Base-by-base conservation (phyloP, 2,113 vertebrate species). In the Gracilinanus agilis region DNA sequence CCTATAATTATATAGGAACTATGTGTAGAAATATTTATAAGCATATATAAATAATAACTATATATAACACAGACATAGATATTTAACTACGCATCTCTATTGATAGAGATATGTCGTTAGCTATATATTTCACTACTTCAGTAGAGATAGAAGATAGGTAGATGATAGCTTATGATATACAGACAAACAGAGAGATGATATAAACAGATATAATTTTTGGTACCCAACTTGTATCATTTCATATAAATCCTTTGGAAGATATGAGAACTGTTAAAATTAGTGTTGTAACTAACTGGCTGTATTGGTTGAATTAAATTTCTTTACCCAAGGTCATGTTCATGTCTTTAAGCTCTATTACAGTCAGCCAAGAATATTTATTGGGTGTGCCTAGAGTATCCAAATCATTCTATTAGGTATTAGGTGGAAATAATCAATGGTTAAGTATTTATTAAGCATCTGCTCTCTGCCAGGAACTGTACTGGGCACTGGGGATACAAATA, bases 61-160 rank as follows among this genome's bases (percentile, higher is more conserved):
- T 5, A 49, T 5, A 49, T 49, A 49, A 49, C 49, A 49, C 49
- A 49, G 49, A 49, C 12, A 13, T 96, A 92, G 90, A 91, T 56
- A 92, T 97, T 55, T 13, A 92, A 89, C 54, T 55, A 95, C 55
- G 16, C 34, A 83, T 96, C 40, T 94, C 97, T 96, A 0, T 11
- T 89, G 92, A 98, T 11, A 89, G 95, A 53, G 61, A 67, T 95
- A 10, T 91, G 40, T 5, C 95, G 92, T 90, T 34, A 49, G 40
- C 0, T 12, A 95, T 91, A 34, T 91, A 89, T 55, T 96, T 97
- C 97, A 98, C 93, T 97, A 89, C 95, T 98, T 97, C 3, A 2
- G 4, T 96, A 92, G 88, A 90, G n/a, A 94, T 54, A 21, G 93
- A 97, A 95, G 27, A 23, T 93, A 90, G n/a, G 40, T 27, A 44